Conservation (phyloP, 2,797 vertebrate species). For the Ctenopoma multispine region DNA sequence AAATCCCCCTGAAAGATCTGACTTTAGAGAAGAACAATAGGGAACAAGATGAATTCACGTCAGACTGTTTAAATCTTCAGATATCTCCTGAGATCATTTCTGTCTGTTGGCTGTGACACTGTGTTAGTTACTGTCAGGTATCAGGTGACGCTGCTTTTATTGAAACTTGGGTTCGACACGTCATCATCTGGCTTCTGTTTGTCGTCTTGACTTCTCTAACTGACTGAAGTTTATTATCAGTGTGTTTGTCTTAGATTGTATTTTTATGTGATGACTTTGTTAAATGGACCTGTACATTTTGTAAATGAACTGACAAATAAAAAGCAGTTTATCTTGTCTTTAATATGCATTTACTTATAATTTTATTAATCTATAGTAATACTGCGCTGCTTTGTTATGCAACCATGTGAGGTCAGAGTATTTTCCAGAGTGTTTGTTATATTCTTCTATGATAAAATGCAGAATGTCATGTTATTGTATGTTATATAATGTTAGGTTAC, state of each 20-base stretch:
- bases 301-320: slow-evolving; percentile 75
- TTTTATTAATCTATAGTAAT: too few relatives aligned
- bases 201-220: slow-evolving; percentile 6
- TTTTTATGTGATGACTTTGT: slow-evolving; percentile 64
- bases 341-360: background rate
- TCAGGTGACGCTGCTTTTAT: slow-evolving; percentile 6
- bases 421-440: too few relatives aligned
- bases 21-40: background rate
- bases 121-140: background rate
- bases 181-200: slow-evolving; percentile 17
- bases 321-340: slow-evolving; percentile 66
- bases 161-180: background rate
- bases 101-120: background rate
- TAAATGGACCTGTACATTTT: slow-evolving; percentile 73
- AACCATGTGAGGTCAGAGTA: too few relatives aligned
- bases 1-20: background rate
- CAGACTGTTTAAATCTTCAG: background rate
- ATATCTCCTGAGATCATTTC: background rate
- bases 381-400: too few relatives aligned
- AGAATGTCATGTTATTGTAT: too few relatives aligned
- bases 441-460: too few relatives aligned
- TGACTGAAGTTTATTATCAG: background rate
- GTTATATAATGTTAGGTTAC: too few relatives aligned
- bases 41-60: background rate
- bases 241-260: slow-evolving; percentile 1